Percentiles rank a stretch among this genome's conserved stretches.
phyloP scores from a whole-genome alignment of 2,113 vertebrate species.

The Corapipo altera region DNA sequence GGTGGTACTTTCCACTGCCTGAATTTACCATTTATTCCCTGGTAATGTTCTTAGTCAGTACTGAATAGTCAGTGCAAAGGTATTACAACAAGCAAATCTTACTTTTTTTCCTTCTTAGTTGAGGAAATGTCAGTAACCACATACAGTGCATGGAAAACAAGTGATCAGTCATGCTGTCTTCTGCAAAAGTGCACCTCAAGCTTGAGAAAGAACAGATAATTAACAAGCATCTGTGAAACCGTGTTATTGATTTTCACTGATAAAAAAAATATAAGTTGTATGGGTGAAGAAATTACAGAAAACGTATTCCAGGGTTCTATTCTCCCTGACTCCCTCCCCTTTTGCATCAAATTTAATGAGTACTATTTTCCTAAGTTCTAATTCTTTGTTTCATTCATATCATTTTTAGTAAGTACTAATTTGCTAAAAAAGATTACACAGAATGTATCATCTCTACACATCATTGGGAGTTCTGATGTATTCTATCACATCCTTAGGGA shows the following conservation, averaged over 20 bases:
- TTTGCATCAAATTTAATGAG: background rate
- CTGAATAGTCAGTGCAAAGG: background rate
- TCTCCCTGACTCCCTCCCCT: background rate
- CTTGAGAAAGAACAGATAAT: background rate
- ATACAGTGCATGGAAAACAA: background rate
- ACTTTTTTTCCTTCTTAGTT: background rate
- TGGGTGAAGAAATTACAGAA: background rate
- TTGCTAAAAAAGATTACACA: background rate
- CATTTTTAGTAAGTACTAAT: background rate
- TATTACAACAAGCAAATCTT: background rate
- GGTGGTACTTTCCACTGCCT: background rate
- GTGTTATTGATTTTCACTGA: background rate
- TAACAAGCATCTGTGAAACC: background rate
- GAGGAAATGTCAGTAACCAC: background rate
- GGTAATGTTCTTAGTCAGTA: background rate
- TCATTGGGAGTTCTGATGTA: background rate
- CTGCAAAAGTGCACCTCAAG: background rate
- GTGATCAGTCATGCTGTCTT: background rate
- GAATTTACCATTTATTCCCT: background rate
- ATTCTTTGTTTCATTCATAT: background rate
- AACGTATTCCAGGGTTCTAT: background rate
- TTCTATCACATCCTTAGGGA: background rate
- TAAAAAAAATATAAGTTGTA: background rate
- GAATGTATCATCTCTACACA: background rate
- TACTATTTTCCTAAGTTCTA: background rate